Evolutionary conservation across 2,888 invertebrate genomes (phyloP), one percentile per base, ranked within the genome.

Genomic region (Megamerina dolium): DNA sequence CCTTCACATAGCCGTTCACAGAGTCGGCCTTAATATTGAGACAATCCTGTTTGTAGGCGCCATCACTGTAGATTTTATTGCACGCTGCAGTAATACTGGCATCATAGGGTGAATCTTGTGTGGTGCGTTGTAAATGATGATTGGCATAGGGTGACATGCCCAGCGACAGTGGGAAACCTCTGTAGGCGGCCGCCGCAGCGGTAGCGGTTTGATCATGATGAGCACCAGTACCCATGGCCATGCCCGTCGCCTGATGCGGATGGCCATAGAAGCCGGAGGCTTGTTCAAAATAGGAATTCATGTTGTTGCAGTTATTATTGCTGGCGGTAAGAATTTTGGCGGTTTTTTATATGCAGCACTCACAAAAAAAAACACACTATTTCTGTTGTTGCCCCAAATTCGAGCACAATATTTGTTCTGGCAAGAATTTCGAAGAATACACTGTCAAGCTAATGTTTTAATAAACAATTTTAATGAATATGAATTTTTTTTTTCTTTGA

Each of bases 251-350:
- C 75, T 90, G 85, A 76, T 89, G 85, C 68, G 90, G 90, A 74
- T 90, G 89, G 66, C 91, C 90, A 77, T 93, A 92, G 78, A 93
- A 93, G 74, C 91, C 91, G 74, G 87, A 86, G 58, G 65, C 66
- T 78, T 92, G 92, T 78, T 92, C 92, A 74, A 92, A 93, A 74
- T 92, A 93, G 72, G 91, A 91, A 85, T 91, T 92, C 92, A 92
- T 92, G n/a, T n/a, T n/a, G n/a, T n/a, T n/a, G n/a, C n/a, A n/a
- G n/a, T n/a, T n/a, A n/a, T n/a, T n/a, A 51, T 59, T 70, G 67
- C 57, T 63, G 47, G 66, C 60, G 64, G 68, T 67, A 55, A 70
- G 66, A 70, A 71, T 71, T 66, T 70, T 71, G 69, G 64, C 69
- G 67, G 66, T 54, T 66, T 59, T 52, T 53, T 46, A n/a, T n/a